Conservation (phyloP, 2,888 invertebrate species). For the Tetramorium bicarinatum region DNA sequence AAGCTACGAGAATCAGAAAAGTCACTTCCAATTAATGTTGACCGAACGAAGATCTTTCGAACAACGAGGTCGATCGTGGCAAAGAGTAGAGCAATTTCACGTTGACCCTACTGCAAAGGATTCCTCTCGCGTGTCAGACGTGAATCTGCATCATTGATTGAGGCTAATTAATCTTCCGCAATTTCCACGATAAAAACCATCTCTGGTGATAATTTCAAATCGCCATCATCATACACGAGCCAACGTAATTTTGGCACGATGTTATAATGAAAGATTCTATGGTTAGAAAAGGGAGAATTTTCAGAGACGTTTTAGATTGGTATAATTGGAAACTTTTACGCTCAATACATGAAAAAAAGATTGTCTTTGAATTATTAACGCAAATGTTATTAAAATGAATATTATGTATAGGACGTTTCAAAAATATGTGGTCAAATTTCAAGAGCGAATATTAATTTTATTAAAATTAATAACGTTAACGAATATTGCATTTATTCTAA, state of each 20-base stretch:
- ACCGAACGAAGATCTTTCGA: slow-evolving; percentile 26
- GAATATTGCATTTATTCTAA: not conserved
- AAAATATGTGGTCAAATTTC: not conserved
- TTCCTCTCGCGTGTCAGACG: slow-evolving; percentile 24
- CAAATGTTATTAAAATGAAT: not conserved
- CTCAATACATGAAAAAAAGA: not conserved
- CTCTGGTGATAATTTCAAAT: slow-evolving; percentile 32
- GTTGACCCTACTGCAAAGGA: not conserved
- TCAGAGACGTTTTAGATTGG: not conserved
- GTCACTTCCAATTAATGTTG: not conserved
- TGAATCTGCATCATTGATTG: slow-evolving; percentile 4
- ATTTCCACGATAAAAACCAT: slow-evolving; percentile 17
- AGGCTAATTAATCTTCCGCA: slow-evolving; percentile 50
- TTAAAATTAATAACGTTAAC: not conserved
- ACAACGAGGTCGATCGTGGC: slow-evolving; percentile 10
- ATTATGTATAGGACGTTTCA: not conserved
- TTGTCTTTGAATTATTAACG: not conserved
- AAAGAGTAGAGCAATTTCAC: slow-evolving; percentile 26
- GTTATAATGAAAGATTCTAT: not conserved
- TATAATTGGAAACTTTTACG: not conserved
- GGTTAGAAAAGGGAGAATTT: not conserved
- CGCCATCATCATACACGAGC: not conserved
- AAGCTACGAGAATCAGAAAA: not conserved
- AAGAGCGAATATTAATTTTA: not conserved
- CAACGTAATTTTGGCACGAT: not conserved